Conservation (phyloP, 1,140 invertebrate genomes). For the Drosophila watanabei region DNA sequence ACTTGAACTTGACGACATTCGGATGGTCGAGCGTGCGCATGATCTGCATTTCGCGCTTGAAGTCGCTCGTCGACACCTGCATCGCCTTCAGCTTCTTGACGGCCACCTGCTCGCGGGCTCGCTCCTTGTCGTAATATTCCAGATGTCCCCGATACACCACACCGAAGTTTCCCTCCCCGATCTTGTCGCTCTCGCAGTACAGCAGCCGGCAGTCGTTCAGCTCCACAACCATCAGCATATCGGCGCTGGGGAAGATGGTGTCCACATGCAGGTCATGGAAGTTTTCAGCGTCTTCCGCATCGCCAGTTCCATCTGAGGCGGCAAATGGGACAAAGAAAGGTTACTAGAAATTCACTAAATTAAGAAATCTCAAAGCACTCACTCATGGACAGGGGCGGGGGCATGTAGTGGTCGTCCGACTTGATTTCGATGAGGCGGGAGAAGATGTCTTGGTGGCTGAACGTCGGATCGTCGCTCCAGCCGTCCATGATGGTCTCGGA, state of each 20-base stretch:
- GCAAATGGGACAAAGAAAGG: neutral
- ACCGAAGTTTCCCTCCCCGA: conserved; percentile 79
- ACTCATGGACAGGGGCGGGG: conserved; percentile 30
- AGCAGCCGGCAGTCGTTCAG: conserved; percentile 69
- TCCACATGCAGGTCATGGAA: neutral
- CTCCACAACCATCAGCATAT: conserved; percentile 58
- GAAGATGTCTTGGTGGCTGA: conserved; percentile 89
- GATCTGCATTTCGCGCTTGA: conserved; percentile 91
- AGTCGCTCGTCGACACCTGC: conserved; percentile 86
- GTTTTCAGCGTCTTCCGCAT: neutral
- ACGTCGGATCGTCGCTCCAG: conserved; percentile 92
- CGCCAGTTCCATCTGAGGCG: conserved; percentile 20
- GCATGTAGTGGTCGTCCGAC: conserved; percentile 28
- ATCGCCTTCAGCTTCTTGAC: conserved; percentile 90
- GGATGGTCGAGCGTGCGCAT: conserved; percentile 93
- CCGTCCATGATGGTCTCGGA: conserved; percentile 93
- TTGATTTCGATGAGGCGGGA: conserved; percentile 63
- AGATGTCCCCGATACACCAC: conserved; percentile 68
- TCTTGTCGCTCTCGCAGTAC: conserved; percentile 58
- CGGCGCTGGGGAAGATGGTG: conserved; percentile 1
- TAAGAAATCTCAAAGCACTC: neutral
- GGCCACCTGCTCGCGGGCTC: conserved; percentile 87
- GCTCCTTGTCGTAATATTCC: conserved; percentile 48
- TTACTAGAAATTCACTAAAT: neutral
- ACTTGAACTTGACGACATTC: conserved; percentile 95